phyloP scores from a whole-genome alignment of 2,797 vertebrate species.

The Scarus forsteni region DNA sequence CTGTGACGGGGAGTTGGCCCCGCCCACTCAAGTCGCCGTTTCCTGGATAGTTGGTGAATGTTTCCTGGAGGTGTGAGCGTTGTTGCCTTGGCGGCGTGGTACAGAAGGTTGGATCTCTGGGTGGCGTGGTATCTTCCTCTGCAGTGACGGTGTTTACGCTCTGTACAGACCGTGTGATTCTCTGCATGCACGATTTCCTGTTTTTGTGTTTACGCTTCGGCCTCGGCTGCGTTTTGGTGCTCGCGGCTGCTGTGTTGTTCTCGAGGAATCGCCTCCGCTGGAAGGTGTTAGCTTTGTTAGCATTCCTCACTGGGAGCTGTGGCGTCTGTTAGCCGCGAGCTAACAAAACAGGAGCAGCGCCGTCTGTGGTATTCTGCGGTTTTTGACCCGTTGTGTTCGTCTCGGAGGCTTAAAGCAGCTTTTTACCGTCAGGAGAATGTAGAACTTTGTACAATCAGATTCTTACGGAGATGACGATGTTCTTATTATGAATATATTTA shows the following conservation, averaged over 20 bases:
- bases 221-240: constrained; percentile 7
- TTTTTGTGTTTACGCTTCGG: constrained; percentile 58
- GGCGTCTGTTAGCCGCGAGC: constrained; percentile 33
- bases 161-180: constrained; percentile 59
- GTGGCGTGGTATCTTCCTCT: constrained; percentile 48
- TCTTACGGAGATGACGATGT: constrained; percentile 42
- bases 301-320: constrained; percentile 34
- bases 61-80: constrained; percentile 11
- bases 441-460: constrained; percentile 75
- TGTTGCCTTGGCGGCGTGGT: neutral
- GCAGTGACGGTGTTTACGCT: constrained; percentile 30
- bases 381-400: constrained; percentile 56
- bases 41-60: neutral
- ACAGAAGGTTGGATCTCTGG: neutral
- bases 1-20: constrained; percentile 6
- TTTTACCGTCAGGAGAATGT: constrained; percentile 69
- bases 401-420: constrained; percentile 59
- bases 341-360: constrained; percentile 25
- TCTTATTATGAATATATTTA: constrained; percentile 20
- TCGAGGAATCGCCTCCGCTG: neutral
- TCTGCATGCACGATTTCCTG: constrained; percentile 72
- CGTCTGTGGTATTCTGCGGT: constrained; percentile 61
- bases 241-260: constrained; percentile 16
- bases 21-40: neutral
- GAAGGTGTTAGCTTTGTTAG: constrained; percentile 46